Conservation (phyloP, 2,797 vertebrate species). For the Pteropus rufus region DNA sequence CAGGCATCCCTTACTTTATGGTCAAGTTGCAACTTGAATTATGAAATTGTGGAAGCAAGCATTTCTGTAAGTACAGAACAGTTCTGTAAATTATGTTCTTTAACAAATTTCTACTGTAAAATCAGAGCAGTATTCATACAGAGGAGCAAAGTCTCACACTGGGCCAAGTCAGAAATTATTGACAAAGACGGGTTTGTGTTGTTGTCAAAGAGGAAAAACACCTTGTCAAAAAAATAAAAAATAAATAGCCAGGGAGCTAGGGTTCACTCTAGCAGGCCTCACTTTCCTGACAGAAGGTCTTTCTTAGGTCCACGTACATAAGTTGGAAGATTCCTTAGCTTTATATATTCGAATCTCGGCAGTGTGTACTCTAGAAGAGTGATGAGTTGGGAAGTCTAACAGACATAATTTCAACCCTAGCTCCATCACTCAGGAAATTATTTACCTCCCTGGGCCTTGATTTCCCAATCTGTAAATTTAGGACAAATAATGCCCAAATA, state of each 20-base stretch:
- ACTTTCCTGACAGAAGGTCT: background rate
- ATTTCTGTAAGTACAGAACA: background rate
- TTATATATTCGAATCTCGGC: background rate
- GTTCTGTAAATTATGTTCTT: background rate
- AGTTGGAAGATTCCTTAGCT: too few relatives aligned
- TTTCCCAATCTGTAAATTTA: background rate
- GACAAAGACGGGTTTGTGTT: background rate
- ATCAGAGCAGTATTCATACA: background rate
- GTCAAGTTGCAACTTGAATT: background rate
- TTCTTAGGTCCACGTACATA: background rate
- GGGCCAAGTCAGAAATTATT: background rate
- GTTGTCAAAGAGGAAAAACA: background rate
- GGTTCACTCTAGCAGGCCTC: background rate
- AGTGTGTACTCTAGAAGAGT: background rate
- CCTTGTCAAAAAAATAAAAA: too few relatives aligned
- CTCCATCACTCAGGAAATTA: background rate
- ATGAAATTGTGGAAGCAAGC: conserved; percentile 3
- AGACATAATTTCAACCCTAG: background rate
- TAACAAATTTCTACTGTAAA: background rate
- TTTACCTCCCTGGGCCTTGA: background rate
- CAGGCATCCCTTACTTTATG: background rate
- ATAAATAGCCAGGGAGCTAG: background rate
- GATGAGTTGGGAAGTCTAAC: background rate
- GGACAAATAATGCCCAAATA: background rate
- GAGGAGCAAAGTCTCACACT: background rate